These are phyloP conservation scores for Fregata magnificens DNA, from an alignment of 2,113 vertebrate genomes.

Conservation along the genomic window DNA sequence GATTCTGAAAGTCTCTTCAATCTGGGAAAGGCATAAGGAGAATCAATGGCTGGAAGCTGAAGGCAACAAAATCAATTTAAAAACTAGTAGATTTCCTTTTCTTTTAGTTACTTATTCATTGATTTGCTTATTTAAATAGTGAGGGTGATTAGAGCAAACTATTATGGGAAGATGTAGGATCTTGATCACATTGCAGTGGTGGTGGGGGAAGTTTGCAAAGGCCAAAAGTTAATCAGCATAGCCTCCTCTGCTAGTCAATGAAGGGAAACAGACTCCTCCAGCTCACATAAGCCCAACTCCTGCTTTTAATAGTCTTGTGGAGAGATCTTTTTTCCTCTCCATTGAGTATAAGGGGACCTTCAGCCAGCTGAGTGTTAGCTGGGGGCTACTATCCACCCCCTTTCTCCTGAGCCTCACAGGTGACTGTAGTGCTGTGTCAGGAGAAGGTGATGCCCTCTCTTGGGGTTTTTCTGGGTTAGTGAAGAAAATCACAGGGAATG, in stretches of 20 bases:
- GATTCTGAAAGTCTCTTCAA: neutral
- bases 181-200: neutral
- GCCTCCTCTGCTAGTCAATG: neutral
- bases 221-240: neutral
- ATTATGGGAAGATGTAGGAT: neutral
- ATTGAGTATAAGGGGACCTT: neutral
- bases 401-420: neutral
- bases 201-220: neutral
- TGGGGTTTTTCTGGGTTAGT: neutral
- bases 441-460: neutral
- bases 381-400: neutral
- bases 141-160: neutral
- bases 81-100: neutral
- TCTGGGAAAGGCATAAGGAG: neutral
- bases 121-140: neutral
- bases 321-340: neutral
- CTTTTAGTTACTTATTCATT: neutral
- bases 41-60: neutral
- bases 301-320: neutral
- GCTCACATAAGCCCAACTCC: neutral
- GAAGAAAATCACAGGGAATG: neutral
- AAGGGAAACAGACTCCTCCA: neutral
- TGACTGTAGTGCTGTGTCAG: neutral
- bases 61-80: neutral
- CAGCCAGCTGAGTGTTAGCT: neutral